These are phyloP conservation scores for Argyresthia goedartella DNA, from an alignment of 2,888 invertebrate genomes.

Conservation along the genomic window DNA sequence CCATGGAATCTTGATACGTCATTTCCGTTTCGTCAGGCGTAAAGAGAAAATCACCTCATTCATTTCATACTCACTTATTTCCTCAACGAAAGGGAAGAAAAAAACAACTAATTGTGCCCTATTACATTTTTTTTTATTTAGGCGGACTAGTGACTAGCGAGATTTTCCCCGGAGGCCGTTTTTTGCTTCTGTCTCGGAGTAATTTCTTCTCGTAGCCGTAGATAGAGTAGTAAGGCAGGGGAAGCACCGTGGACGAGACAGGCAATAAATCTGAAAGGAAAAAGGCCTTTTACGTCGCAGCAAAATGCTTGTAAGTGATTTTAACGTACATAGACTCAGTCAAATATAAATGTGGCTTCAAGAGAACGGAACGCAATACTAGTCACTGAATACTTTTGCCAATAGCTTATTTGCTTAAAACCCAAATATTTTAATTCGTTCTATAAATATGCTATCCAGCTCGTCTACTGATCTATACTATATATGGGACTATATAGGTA, in stretches of 20 bases:
- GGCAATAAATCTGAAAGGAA: slow-evolving; percentile 49
- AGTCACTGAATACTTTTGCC: too few species aligned
- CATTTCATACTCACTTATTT: not conserved
- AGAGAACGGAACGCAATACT: too few species aligned
- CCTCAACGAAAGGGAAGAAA: not conserved
- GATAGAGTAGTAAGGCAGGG: slow-evolving; percentile 52
- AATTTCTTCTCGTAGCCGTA: slow-evolving; percentile 53
- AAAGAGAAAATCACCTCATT: not conserved
- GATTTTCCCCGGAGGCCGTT: slow-evolving; percentile 48
- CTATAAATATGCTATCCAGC: too few species aligned
- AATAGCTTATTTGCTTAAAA: too few species aligned
- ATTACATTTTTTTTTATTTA: slow-evolving; percentile 28
- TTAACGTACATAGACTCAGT: too few species aligned
- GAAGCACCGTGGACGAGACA: slow-evolving; percentile 56
- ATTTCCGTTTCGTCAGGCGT: not conserved
- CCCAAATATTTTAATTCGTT: too few species aligned
- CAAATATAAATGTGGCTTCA: too few species aligned
- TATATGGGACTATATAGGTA: too few species aligned
- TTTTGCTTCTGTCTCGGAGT: slow-evolving; percentile 47
- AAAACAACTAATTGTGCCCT: not conserved
- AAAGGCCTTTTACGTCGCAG: too few species aligned
- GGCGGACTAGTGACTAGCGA: slow-evolving; percentile 50
- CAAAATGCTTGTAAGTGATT: too few species aligned
- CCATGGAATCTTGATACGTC: too few species aligned
- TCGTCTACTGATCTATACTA: too few species aligned